These are phyloP conservation scores for Indri indri DNA, from an alignment of 2,113 vertebrate species.

Conservation along the genomic window DNA sequence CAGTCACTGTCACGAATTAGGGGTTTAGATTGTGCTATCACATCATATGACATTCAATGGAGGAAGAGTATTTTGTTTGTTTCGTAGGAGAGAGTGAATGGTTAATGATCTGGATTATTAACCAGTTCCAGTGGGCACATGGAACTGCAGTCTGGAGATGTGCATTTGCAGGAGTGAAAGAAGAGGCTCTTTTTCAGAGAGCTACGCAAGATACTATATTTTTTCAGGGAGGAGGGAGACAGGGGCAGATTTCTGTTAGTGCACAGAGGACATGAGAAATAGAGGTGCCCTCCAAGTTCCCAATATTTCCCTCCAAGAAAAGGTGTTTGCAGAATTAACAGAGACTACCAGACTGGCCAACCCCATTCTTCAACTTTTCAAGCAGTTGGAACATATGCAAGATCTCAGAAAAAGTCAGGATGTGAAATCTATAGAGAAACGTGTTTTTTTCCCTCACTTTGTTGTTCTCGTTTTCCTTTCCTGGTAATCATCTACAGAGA, in stretches of 20 bases:
- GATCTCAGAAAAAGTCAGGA: background rate
- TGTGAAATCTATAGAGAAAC: background rate
- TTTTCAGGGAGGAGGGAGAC: fast-evolving
- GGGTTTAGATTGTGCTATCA: background rate
- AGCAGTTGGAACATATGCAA: background rate
- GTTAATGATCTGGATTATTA: background rate
- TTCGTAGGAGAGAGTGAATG: background rate
- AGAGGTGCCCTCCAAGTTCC: background rate
- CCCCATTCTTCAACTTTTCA: background rate
- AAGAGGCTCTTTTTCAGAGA: background rate
- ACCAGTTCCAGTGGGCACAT: background rate
- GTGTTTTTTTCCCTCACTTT: background rate
- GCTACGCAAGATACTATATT: background rate
- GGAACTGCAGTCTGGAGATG: background rate
- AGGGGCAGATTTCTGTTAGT: background rate
- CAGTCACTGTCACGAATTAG: background rate
- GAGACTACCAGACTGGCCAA: background rate
- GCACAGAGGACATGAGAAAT: background rate
- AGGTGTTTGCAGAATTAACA: background rate
- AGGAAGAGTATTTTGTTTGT: background rate
- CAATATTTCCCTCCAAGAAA: background rate
- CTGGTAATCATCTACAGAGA: background rate
- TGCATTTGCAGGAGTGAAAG: background rate
- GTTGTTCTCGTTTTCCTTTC: background rate
- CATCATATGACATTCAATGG: background rate